phyloP scores from a whole-genome alignment of 92 coral and sea anemone species.

The Paramuricea clavata region DNA sequence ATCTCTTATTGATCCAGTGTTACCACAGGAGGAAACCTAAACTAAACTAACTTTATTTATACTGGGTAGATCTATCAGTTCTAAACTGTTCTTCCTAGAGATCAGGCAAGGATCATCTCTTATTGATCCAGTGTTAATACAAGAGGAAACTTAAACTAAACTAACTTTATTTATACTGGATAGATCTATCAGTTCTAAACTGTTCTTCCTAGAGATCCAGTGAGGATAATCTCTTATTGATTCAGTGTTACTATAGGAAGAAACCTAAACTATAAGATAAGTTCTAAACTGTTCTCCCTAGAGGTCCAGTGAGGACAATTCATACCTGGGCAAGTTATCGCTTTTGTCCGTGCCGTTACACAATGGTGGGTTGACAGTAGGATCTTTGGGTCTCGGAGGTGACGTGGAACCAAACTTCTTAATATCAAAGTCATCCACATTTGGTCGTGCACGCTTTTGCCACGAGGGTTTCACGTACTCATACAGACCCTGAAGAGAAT shows the following conservation, averaged over 20 bases:
- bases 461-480: slow-evolving; percentile 94
- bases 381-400: slow-evolving; percentile 85
- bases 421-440: slow-evolving; percentile 82
- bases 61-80: too few relatives aligned
- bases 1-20: too few relatives aligned
- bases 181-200: too few relatives aligned
- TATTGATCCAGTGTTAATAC: slow-evolving; percentile 40
- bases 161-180: too few relatives aligned
- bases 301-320: too few relatives aligned
- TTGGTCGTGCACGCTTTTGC: slow-evolving; percentile 84
- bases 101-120: too few relatives aligned
- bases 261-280: not conserved
- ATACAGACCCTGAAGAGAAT: slow-evolving; percentile 79
- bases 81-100: too few relatives aligned
- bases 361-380: slow-evolving; percentile 82
- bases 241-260: not conserved
- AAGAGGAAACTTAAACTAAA: slow-evolving; percentile 2
- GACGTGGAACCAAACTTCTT: slow-evolving; percentile 90
- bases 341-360: slow-evolving; percentile 60
- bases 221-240: not conserved
- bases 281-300: too few relatives aligned
- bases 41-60: too few relatives aligned
- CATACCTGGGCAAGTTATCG: slow-evolving; percentile 82
- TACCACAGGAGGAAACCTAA: too few relatives aligned
- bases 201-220: not conserved